Evolutionary conservation across 2,113 vertebrate genomes (phyloP).

Genomic region (Misgurnus anguillicaudatus): DNA sequence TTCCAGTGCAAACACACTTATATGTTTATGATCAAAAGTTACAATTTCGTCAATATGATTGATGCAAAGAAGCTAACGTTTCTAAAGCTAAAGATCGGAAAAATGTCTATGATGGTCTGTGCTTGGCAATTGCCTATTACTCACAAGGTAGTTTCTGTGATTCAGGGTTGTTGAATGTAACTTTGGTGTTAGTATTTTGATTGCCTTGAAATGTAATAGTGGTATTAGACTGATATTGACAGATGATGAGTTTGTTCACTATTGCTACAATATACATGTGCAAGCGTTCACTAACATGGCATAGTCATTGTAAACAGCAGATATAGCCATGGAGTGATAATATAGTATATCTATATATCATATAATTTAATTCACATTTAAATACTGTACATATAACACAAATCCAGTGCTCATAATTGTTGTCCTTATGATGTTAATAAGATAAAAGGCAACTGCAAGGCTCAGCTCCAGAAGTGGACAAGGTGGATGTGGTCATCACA

Average conservation of each 20-base stretch:
- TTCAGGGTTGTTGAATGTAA: background rate
- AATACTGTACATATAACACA: conserved; percentile 58
- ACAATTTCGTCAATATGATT: background rate
- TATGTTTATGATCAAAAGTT: background rate
- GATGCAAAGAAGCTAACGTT: background rate
- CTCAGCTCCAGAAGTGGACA: too few relatives aligned
- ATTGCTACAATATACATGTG: conserved; percentile 71
- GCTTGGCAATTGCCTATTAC: background rate
- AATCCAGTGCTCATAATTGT: background rate
- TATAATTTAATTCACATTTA: conserved; percentile 64
- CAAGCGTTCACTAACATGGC: conserved; percentile 71
- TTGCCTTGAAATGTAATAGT: conserved; percentile 31
- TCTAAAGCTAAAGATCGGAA: background rate
- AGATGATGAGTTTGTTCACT: conserved; percentile 56
- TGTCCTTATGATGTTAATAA: background rate
- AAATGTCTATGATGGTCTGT: background rate
- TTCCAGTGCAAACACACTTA: conserved; percentile 11
- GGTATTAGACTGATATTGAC: conserved; percentile 49
- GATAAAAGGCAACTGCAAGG: background rate
- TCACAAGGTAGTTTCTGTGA: background rate
- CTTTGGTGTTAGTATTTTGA: conserved; percentile 40
- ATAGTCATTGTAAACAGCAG: conserved; percentile 64
- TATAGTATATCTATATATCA: conserved; percentile 57
- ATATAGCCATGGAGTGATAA: conserved; percentile 56
- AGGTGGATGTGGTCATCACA: too few relatives aligned